Evolutionary conservation across 2,113 vertebrate species (phyloP).

Genomic region (Hemicordylus capensis): DNA sequence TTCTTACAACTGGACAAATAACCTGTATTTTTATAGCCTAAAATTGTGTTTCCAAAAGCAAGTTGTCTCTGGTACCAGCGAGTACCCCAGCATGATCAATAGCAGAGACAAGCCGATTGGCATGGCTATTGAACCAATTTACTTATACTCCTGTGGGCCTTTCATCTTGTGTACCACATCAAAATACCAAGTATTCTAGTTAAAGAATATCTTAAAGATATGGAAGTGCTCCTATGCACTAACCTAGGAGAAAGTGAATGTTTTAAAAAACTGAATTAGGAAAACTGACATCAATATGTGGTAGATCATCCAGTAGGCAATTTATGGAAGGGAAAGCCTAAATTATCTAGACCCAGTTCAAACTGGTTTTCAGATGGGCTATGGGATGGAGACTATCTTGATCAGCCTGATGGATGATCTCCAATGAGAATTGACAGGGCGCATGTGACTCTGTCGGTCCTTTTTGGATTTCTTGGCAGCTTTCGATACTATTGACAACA

Average conservation of each 20-base stretch:
- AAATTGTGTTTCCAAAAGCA: background rate
- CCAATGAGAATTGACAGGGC: too few relatives aligned
- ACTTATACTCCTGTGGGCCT: background rate
- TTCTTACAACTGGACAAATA: background rate
- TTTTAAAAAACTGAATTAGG: background rate
- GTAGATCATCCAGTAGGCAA: background rate
- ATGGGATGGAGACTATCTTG: too few relatives aligned
- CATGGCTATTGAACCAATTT: background rate
- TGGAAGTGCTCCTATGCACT: background rate
- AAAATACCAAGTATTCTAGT: background rate
- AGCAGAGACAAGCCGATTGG: background rate
- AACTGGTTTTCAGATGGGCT: too few relatives aligned
- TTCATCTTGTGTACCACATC: background rate
- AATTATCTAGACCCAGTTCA: too few relatives aligned
- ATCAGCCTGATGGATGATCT: too few relatives aligned
- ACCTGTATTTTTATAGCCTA: too few relatives aligned
- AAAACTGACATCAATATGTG: background rate
- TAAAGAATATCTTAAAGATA: background rate
- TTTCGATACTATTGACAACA: too few relatives aligned
- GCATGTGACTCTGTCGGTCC: too few relatives aligned
- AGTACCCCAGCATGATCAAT: background rate
- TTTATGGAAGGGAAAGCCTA: background rate
- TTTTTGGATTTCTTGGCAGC: too few relatives aligned
- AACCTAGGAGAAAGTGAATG: background rate
- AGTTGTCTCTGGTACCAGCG: background rate